Percentiles rank a stretch among this genome's conserved stretches.
phyloP scores from a whole-genome alignment of 2,113 vertebrate genomes.

The Acrocephalus arundinaceus region DNA sequence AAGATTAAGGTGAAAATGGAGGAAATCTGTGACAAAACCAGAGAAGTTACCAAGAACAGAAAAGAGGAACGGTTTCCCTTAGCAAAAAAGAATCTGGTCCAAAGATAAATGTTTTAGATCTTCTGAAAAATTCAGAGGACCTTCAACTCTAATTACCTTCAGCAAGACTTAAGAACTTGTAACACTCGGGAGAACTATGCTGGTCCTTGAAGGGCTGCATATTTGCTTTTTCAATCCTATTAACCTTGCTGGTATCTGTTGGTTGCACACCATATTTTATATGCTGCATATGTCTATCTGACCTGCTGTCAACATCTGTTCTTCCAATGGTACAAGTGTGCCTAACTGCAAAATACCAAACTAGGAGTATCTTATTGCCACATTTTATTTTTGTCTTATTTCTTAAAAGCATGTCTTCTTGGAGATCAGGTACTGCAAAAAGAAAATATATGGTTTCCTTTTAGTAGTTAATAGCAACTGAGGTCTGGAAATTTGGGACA shows the following conservation, averaged over 20 bases:
- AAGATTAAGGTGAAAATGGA: not conserved
- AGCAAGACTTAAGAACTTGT: not conserved
- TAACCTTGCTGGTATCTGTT: not conserved
- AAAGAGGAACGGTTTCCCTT: not conserved
- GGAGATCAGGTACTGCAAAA: not conserved
- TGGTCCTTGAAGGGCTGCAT: not conserved
- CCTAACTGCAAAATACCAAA: not conserved
- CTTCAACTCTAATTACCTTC: constrained; percentile 21
- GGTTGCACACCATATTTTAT: not conserved
- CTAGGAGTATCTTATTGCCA: not conserved
- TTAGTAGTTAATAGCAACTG: not conserved
- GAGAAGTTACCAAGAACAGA: not conserved
- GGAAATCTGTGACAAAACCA: not conserved
- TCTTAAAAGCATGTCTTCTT: not conserved
- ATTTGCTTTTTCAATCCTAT: not conserved
- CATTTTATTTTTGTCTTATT: not conserved
- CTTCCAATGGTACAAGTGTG: not conserved
- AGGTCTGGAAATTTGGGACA: not conserved
- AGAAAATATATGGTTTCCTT: not conserved
- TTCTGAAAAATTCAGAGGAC: constrained; percentile 27
- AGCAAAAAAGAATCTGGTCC: not conserved
- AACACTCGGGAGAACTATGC: not conserved
- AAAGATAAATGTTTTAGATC: constrained; percentile 5
- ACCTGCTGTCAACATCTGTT: not conserved
- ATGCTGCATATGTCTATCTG: not conserved